Base-by-base conservation (phyloP, 2,888 invertebrate genomes). In the Rhagonycha lutea region DNA sequence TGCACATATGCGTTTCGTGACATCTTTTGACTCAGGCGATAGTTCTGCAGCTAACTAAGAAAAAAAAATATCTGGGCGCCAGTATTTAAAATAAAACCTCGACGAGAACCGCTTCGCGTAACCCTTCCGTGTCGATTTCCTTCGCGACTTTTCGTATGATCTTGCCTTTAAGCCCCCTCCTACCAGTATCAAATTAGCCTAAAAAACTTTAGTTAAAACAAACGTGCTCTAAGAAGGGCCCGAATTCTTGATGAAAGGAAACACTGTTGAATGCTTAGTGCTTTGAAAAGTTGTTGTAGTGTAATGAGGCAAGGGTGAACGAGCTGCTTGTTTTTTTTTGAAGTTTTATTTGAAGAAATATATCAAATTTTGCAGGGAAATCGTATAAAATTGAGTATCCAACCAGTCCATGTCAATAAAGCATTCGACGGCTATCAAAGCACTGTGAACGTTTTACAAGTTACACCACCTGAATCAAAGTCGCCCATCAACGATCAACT, bases 391-490 rank as follows among this genome's bases (percentile, higher is more conserved):
- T 79, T 87, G 68, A 85, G 84, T 72, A 84, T 87, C 69, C 85
- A 87, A 82, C 87, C 86, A 0, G 77, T 78, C 5, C 84, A 86
- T 29, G 79, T 83, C 69, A 85, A 82, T 79, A 84, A 85, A 80
- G 82, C 81, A 5, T 76, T 86, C 12, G 86, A 87, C 72, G 83
- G 80, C 70, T 86, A 84, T 78, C 84, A 85, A 74, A 87, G 86
- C 78, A 83, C 81, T 70, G 86, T 87, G 1, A 87, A 85, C 73
- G 87, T 87, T 0, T 79, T 87, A 10, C 85, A 86, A 80, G 83
- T 86, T 7, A 84, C 83, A 24, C 78, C 83, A 23, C 78, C 81
- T 10, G 78, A 81, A 72, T 80, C 79, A 12, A 78, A 79, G 8
- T 79, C 80, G 0, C 79, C 81, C 9, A 70, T 81, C 60, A 79